A percentile compares a stretch with the other conserved stretches of the same genome.
Evolutionary conservation across 2,113 vertebrate species (phyloP).

Genomic region (Damaliscus lunatus): DNA sequence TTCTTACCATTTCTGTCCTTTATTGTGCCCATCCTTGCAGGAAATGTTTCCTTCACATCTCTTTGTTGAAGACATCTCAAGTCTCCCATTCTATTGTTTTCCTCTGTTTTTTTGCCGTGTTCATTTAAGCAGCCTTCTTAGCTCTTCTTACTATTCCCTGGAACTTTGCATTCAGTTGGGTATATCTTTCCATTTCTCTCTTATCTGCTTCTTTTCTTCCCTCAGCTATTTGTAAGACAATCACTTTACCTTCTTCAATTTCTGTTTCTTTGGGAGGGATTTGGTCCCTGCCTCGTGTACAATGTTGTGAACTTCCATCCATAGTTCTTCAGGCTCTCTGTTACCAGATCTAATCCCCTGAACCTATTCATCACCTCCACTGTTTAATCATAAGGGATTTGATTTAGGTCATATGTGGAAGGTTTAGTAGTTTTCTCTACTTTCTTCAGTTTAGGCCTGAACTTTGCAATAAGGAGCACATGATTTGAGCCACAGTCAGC

Average conservation of each 20-base stretch:
- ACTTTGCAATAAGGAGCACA: background rate
- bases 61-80: background rate
- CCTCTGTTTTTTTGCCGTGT: background rate
- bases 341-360: background rate
- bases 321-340: background rate
- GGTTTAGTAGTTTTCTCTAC: background rate
- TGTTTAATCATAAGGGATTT: background rate
- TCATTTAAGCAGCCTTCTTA: background rate
- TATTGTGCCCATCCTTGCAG: background rate
- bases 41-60: background rate
- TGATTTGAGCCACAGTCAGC: background rate
- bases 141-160: background rate
- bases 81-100: background rate
- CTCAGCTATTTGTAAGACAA: background rate
- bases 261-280: background rate
- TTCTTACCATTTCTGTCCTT: background rate
- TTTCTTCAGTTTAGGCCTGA: background rate
- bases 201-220: background rate
- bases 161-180: background rate
- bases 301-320: background rate
- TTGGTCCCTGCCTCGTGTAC: background rate
- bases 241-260: background rate
- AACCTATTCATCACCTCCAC: background rate
- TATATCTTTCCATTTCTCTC: background rate
- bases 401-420: background rate